phyloP scores from a whole-genome alignment of 1,140 invertebrate species.

The Cryptotermes secundus region DNA sequence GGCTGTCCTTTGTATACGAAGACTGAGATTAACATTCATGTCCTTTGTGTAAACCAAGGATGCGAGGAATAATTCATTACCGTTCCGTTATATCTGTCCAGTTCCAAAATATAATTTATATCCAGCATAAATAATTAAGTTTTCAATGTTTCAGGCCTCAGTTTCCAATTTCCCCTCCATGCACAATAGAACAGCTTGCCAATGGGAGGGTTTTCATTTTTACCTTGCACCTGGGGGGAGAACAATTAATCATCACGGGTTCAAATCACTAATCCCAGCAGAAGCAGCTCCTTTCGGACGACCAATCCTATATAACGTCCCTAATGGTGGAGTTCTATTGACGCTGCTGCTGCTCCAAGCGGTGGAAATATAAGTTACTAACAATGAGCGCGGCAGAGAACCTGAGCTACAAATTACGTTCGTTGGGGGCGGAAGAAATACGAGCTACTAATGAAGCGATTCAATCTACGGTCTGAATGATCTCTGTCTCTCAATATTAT shows the following conservation, averaged over 20 bases:
- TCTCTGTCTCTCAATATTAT: too few species aligned
- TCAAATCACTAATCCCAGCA: constrained; percentile 9
- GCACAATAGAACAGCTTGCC: neutral
- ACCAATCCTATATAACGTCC: neutral
- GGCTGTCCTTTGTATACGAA: neutral
- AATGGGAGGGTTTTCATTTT: neutral
- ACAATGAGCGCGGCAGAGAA: neutral
- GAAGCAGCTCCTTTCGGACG: neutral
- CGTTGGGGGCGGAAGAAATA: neutral
- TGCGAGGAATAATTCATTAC: neutral
- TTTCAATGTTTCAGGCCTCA: neutral
- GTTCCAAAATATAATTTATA: neutral
- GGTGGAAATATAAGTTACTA: neutral
- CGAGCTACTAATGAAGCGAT: neutral
- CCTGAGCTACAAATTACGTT: neutral
- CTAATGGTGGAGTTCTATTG: neutral
- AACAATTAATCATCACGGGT: neutral
- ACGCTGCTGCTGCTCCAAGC: neutral
- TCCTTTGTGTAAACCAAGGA: neutral
- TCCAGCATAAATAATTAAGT: constrained; percentile 1
- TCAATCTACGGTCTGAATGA: too few species aligned
- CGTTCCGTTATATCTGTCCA: neutral
- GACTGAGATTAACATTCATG: neutral
- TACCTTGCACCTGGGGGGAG: neutral
- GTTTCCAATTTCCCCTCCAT: neutral